A percentile compares a stretch with the other conserved stretches of the same genome.
Conservation (phyloP, 2,888 invertebrate genomes). For the Eupelmus urozonus region DNA sequence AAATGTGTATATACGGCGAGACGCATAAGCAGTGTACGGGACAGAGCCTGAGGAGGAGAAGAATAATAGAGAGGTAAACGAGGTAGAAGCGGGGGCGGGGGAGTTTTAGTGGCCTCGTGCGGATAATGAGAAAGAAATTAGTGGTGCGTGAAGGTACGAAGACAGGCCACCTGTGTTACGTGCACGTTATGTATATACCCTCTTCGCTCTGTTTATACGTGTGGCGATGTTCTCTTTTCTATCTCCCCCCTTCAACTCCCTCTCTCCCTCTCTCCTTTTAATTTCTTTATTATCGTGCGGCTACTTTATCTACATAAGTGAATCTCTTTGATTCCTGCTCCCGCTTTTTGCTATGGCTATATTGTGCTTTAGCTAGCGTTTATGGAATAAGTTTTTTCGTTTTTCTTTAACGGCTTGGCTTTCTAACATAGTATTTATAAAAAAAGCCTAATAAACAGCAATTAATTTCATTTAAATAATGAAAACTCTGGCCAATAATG, state of each 20-base stretch:
- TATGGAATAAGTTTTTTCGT: too few species aligned
- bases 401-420: too few species aligned
- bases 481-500: too few species aligned
- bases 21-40: background rate
- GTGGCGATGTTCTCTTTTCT: background rate
- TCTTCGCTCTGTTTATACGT: too few species aligned
- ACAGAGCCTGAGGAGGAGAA: background rate
- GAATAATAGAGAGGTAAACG: constrained; percentile 65
- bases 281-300: constrained; percentile 39
- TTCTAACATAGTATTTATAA: too few species aligned
- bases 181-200: background rate
- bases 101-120: constrained; percentile 59
- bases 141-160: constrained; percentile 72
- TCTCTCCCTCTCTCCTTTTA: constrained; percentile 18
- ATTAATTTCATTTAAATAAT: too few species aligned
- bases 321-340: too few species aligned
- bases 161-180: constrained; percentile 69
- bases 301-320: constrained; percentile 40
- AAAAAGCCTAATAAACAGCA: too few species aligned
- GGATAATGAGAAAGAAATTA: constrained; percentile 73
- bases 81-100: constrained; percentile 61
- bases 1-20: constrained; percentile 5
- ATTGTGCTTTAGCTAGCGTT: too few species aligned
- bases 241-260: too few species aligned
- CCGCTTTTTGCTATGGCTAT: too few species aligned